Evolutionary conservation across 1,140 invertebrate genomes (phyloP).

Genomic region (Drosophila seguyi): DNA sequence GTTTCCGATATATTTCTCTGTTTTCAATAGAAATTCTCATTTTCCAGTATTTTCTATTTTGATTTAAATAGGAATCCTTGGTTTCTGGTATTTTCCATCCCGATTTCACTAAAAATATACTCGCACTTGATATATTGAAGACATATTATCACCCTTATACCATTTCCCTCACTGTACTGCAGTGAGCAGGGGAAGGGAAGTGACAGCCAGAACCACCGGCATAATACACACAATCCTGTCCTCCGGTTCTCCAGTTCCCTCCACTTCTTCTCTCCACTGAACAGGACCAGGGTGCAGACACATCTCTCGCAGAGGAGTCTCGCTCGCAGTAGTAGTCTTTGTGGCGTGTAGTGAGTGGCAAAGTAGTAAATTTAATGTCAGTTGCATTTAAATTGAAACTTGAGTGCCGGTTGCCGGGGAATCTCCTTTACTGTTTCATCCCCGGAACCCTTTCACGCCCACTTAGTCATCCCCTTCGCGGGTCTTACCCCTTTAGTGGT

Average conservation of each 20-base stretch:
- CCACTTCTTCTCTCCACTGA: conserved; percentile 9
- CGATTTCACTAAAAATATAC: background rate
- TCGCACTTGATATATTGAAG: background rate
- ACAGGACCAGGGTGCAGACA: conserved; percentile 8
- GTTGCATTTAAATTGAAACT: conserved; percentile 83
- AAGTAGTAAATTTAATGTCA: conserved; percentile 84
- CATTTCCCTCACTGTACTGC: background rate
- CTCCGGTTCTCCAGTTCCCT: conserved; percentile 25
- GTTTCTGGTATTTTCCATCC: too few species aligned
- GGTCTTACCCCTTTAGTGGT: conserved; percentile 8
- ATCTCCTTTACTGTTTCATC: conserved; percentile 9
- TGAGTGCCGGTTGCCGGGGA: conserved; percentile 33
- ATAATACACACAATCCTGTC: conserved; percentile 32
- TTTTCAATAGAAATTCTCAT: too few species aligned
- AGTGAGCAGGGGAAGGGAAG: conserved; percentile 17
- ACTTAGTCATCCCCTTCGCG: background rate
- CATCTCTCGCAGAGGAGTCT: conserved; percentile 47
- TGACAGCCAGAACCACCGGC: conserved; percentile 21
- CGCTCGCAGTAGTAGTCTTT: conserved; percentile 51
- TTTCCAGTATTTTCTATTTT: too few species aligned
- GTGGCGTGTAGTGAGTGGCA: conserved; percentile 55
- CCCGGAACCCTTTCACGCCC: conserved; percentile 3
- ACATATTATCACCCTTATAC: background rate
- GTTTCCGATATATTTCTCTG: too few species aligned
- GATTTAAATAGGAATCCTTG: background rate